Conservation (phyloP, 2,888 invertebrate genomes). For the Ligdia adustata region DNA sequence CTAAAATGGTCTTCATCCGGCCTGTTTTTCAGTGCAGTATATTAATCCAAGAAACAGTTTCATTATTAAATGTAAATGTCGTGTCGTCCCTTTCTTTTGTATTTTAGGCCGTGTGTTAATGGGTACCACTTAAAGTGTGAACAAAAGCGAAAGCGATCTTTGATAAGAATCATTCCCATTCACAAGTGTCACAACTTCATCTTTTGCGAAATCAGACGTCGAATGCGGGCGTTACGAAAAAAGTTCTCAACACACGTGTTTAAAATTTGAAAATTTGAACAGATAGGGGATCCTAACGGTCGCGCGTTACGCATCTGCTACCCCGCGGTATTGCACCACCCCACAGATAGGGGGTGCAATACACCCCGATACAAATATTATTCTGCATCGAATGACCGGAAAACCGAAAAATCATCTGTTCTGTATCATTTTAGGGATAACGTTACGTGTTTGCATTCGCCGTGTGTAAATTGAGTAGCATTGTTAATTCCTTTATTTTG, state of each 20-base stretch:
- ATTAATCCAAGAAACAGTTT: neutral
- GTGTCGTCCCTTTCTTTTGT: no score
- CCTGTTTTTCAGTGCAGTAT: neutral
- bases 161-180: conserved; percentile 31
- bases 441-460: conserved; percentile 27
- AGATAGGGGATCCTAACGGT: conserved; percentile 80
- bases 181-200: conserved; percentile 28
- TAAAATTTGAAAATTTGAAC: conserved; percentile 69
- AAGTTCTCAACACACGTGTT: conserved; percentile 79
- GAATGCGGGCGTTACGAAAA: conserved; percentile 71
- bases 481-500: conserved; percentile 32
- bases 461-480: conserved; percentile 43
- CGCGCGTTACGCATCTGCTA: conserved; percentile 68
- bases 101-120: no score
- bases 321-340: conserved; percentile 51
- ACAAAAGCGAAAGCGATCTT: conserved; percentile 15
- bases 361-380: conserved; percentile 39
- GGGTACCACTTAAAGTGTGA: conserved; percentile 19
- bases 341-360: conserved; percentile 35
- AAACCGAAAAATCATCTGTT: conserved; percentile 57
- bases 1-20: no score
- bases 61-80: neutral
- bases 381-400: conserved; percentile 54
- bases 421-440: conserved; percentile 30
- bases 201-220: conserved; percentile 49